Evolutionary conservation across 2,797 vertebrate species (phyloP).

Genomic region (Gymnocypris eckloni): DNA sequence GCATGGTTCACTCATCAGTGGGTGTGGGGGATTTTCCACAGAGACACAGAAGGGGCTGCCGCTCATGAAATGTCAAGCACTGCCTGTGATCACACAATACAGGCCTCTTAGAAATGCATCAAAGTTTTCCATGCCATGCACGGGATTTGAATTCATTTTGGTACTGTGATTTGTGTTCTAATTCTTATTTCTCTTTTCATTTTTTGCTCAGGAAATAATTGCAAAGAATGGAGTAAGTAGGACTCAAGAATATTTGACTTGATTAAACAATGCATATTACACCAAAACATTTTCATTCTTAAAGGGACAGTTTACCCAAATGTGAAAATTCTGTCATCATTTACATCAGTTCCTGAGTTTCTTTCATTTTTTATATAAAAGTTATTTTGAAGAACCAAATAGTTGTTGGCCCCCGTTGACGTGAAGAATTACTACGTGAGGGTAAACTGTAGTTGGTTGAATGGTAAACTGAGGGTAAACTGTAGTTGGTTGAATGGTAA

Average conservation of each 20-base stretch:
- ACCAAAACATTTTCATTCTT: background rate
- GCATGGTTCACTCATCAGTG: slow-evolving; percentile 49
- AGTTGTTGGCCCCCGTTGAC: background rate
- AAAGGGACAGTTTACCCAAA: background rate
- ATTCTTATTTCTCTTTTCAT: slow-evolving; percentile 33
- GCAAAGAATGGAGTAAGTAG: slow-evolving; percentile 70
- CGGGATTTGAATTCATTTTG: background rate
- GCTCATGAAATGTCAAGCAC: slow-evolving; percentile 55
- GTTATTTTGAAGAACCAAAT: background rate
- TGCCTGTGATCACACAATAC: slow-evolving; percentile 46
- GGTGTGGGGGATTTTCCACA: slow-evolving; percentile 64
- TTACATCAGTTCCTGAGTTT: background rate
- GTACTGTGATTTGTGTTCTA: background rate
- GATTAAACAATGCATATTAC: background rate
- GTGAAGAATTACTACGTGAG: background rate
- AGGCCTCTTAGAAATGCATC: slow-evolving; percentile 26
- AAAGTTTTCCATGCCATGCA: slow-evolving; percentile 37
- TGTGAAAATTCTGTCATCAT: background rate
- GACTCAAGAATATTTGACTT: background rate
- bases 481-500: no score
- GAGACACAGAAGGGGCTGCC: slow-evolving; percentile 56
- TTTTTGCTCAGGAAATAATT: slow-evolving; percentile 69
- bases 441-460: no score
- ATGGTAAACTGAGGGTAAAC: no score
- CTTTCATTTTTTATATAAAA: background rate